Evolutionary conservation across 2,888 invertebrate genomes (phyloP), one percentile per base, ranked within the genome.

Genomic region (Cataglyphis altisquamis): DNA sequence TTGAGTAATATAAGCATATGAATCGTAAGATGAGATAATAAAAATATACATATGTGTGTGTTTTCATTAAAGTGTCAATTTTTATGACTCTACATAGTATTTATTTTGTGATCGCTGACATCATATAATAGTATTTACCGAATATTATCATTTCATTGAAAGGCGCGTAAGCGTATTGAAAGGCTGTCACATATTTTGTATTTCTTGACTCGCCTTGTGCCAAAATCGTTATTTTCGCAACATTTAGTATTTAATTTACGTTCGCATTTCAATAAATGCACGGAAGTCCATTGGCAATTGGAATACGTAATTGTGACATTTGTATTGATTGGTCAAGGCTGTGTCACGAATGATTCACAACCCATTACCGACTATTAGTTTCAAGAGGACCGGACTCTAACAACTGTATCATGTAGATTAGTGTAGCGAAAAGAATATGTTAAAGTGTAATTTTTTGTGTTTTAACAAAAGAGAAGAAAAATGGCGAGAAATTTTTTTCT

Each of bases 261-360:
- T 5, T 36, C 3, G 64, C n/a, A 18, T 64, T 64, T 64, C 15
- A 48, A 66, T 6, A 32, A 32, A 64, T n/a, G n/a, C 6, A 63
- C 5, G 36, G 52, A 52, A 39, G 39, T 3, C 6, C 39, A 39
- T 62, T 62, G 4, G 10, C 21, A 48, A 32, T 64, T 74, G 3
- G 18, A 74, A 48, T 64, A 4, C 64, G 15, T 12, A 64, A 64
- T 9, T 74, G n/a, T 36, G 39, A 57, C 18, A 55, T 45, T 41
- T 5, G 3, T 21, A 45, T 5, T 39, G 63, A 18, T n/a, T 41
- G 29, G 64, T 12, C 21, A 45, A 63, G 9, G 8, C 12, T 39
- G 39, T 8, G 39, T 8, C 3, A 73, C 60, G 29, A 73, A 25
- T 41, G 25, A 57, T 60, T 73, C 29, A 25, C 12, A 25, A 60